These are phyloP conservation scores for Engystomops pustulosus DNA, from an alignment of 2,113 vertebrate species.

Conservation along the genomic window DNA sequence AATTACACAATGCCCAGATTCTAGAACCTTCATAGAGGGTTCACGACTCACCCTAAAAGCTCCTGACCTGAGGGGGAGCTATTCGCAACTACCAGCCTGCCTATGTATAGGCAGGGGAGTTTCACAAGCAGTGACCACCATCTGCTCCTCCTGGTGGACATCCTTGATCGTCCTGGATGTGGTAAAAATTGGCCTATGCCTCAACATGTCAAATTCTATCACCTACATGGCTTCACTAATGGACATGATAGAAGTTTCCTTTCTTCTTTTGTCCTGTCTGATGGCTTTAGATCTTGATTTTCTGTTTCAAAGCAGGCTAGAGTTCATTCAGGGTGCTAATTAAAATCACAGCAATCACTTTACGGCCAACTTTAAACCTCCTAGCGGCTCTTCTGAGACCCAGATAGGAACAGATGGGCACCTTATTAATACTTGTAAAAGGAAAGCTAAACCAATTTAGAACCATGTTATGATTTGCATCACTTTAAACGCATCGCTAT, in stretches of 20 bases:
- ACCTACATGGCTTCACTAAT: no score
- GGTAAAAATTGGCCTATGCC: no score
- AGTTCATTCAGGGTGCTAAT: constrained; percentile 57
- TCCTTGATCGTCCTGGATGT: no score
- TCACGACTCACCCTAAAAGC: no score
- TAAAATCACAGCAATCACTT: constrained; percentile 58
- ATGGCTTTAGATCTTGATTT: constrained; percentile 44
- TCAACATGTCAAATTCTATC: no score
- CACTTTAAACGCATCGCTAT: constrained; percentile 49
- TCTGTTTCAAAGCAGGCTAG: constrained; percentile 27
- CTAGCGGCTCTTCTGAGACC: constrained; percentile 43
- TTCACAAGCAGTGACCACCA: no score
- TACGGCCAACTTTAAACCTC: constrained; percentile 45
- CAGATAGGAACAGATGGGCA: constrained; percentile 51
- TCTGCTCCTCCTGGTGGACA: no score
- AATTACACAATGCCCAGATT: no score
- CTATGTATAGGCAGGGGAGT: no score
- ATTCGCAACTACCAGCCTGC: no score
- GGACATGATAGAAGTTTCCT: background rate
- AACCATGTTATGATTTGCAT: constrained; percentile 65
- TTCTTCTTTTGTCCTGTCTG: constrained; percentile 6
- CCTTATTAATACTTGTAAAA: constrained; percentile 60
- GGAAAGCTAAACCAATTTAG: constrained; percentile 63
- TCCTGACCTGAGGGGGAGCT: no score
- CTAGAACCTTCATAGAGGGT: no score